A percentile compares a stretch with the other conserved stretches of the same genome.
These are phyloP conservation scores for Acanthiza pusilla DNA, from an alignment of 2,797 vertebrate species.

Conservation along the genomic window DNA sequence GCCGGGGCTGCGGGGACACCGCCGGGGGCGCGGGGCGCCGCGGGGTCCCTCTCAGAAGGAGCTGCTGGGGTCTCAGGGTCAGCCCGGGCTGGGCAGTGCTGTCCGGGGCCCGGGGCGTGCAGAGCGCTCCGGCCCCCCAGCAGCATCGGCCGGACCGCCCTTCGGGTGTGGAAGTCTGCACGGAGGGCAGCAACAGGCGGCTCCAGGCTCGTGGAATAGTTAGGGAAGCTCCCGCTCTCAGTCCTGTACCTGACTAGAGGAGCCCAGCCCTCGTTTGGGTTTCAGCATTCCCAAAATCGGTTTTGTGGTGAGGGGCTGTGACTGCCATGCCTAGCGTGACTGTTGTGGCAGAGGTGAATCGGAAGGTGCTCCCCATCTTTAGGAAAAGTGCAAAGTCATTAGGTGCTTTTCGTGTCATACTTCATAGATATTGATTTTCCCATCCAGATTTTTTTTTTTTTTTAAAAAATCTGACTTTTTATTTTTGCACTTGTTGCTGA, in stretches of 20 bases:
- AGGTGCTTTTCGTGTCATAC: background rate
- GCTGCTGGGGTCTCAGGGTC: background rate
- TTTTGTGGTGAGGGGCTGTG: background rate
- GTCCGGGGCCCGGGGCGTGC: background rate
- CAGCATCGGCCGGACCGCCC: rapidly evolving
- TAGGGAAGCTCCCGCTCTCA: rapidly evolving
- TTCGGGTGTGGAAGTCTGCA: rapidly evolving
- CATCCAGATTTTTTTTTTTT: background rate
- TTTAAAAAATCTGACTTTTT: rapidly evolving
- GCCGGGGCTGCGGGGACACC: background rate
- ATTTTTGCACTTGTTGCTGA: background rate
- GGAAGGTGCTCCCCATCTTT: background rate
- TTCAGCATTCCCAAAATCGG: rapidly evolving
- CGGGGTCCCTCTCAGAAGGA: background rate
- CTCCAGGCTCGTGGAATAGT: rapidly evolving
- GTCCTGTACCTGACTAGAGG: rapidly evolving
- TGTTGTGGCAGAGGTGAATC: background rate
- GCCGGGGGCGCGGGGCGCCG: background rate
- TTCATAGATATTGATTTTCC: rapidly evolving
- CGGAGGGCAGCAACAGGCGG: background rate
- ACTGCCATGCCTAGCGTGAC: rapidly evolving
- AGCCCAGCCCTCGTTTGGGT: rapidly evolving
- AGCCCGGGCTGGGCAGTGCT: background rate
- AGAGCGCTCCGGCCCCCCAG: rapidly evolving
- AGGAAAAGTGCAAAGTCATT: conserved; percentile 54